Evolutionary conservation across 2,797 vertebrate genomes (phyloP).

Genomic region (Pitangus sulphuratus): DNA sequence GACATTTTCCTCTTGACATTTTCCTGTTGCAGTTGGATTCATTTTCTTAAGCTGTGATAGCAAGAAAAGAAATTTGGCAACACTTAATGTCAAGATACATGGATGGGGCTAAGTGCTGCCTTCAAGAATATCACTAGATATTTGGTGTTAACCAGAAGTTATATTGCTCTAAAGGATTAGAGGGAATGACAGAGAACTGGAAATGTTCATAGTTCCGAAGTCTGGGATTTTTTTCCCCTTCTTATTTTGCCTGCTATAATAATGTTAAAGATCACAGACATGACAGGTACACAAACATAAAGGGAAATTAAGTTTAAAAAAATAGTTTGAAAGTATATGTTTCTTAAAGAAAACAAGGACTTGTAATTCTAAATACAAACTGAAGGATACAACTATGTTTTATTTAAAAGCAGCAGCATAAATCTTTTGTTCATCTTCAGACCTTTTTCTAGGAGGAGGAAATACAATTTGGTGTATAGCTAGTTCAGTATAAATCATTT

Average conservation of each 20-base stretch:
- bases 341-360: background rate
- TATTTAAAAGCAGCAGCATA: background rate
- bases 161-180: background rate
- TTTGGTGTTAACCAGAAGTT: background rate
- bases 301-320: background rate
- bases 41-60: background rate
- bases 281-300: background rate
- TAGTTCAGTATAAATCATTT: background rate
- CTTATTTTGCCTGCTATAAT: background rate
- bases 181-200: background rate
- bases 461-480: background rate
- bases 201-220: background rate
- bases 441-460: background rate
- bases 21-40: background rate
- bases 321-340: background rate
- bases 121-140: background rate
- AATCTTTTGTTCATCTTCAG: constrained; percentile 6
- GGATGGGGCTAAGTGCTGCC: background rate
- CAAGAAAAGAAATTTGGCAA: background rate
- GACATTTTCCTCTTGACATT: background rate
- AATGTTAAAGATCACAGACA: background rate
- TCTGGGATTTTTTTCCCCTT: background rate
- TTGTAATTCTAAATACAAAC: background rate
- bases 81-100: background rate
- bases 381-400: background rate